A percentile compares a stretch with the other conserved stretches of the same genome.
Conservation (phyloP, 2,888 invertebrate genomes). For the Tubulanus polymorphus region DNA sequence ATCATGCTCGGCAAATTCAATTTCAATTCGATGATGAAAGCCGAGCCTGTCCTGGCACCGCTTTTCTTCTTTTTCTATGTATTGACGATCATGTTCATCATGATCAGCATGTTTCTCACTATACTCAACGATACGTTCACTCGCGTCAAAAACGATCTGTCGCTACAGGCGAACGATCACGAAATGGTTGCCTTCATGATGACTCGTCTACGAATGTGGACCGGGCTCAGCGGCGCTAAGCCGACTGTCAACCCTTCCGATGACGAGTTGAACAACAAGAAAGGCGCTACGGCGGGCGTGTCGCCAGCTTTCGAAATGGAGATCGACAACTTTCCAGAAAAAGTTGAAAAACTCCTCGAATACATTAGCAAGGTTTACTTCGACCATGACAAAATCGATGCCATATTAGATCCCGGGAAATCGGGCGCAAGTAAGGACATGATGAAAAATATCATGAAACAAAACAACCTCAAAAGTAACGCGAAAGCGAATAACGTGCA, state of each 20-base stretch:
- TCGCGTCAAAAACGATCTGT: conserved; percentile 34
- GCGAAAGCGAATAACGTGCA: no score
- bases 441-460: conserved; percentile 57
- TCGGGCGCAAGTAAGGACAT: conserved; percentile 19
- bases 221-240: conserved; percentile 20
- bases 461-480: no score
- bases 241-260: neutral
- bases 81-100: conserved; percentile 40
- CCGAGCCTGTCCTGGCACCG: conserved; percentile 39
- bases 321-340: conserved; percentile 46
- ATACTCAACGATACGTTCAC: conserved; percentile 49
- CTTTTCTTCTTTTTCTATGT: conserved; percentile 41
- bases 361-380: conserved; percentile 49
- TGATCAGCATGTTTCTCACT: conserved; percentile 49
- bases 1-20: conserved; percentile 47
- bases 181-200: conserved; percentile 47
- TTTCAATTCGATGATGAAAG: conserved; percentile 32
- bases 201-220: conserved; percentile 29
- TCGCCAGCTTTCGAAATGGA: neutral
- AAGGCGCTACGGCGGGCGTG: conserved; percentile 11
- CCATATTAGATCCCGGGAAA: conserved; percentile 18
- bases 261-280: conserved; percentile 11
- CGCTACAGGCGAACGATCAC: conserved; percentile 42
- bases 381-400: conserved; percentile 34
- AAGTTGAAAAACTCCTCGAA: conserved; percentile 47